These are phyloP conservation scores for Cheilosia pagana DNA, from an alignment of 2,888 invertebrate species.

Conservation along the genomic window DNA sequence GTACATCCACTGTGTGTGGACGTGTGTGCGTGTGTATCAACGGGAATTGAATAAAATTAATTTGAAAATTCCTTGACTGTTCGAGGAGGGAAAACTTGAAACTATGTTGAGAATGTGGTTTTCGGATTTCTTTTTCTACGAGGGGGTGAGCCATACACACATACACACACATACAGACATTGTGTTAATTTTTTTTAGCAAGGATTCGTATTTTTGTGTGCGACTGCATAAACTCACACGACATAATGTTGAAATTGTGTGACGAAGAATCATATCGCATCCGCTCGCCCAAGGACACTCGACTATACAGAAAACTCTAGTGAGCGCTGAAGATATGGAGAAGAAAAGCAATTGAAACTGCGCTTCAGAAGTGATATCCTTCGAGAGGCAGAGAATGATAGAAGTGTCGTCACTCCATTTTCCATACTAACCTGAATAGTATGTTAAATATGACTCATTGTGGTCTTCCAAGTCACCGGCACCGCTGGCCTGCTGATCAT, in stretches of 20 bases:
- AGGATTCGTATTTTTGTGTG: conserved; percentile 18
- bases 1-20: neutral
- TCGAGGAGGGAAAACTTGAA: conserved; percentile 26
- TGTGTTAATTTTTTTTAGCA: neutral
- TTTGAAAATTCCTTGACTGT: conserved; percentile 61
- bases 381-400: conserved; percentile 10
- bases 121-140: conserved; percentile 7
- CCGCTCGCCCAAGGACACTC: neutral
- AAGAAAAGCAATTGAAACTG: conserved; percentile 68
- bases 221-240: conserved; percentile 61
- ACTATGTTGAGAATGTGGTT: conserved; percentile 60
- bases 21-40: conserved; percentile 23
- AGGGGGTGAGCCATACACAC: neutral
- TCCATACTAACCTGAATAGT: conserved; percentile 80
- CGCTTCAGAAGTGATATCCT: conserved; percentile 46
- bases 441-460: conserved; percentile 83
- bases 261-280: conserved; percentile 1
- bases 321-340: conserved; percentile 11
- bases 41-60: conserved; percentile 63
- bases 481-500: conserved; percentile 80
- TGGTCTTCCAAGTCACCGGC: conserved; percentile 81
- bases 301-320: no score
- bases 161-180: neutral
- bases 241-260: neutral
- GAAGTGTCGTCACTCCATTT: neutral